Evolutionary conservation across 2,113 vertebrate genomes (phyloP).

Genomic region (Coptodon bakossiorum): DNA sequence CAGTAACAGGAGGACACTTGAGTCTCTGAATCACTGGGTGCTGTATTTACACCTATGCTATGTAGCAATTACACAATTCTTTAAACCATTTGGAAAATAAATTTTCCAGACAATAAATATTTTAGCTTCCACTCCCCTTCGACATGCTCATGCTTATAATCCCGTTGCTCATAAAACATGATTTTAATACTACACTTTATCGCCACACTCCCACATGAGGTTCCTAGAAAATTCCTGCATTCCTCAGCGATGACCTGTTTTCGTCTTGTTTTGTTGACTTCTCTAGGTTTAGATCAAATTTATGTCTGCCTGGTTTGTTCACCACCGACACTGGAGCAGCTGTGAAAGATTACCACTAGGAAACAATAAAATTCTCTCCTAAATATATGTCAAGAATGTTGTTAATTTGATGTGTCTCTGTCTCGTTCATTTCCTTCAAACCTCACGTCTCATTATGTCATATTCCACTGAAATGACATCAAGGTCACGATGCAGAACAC

Average conservation of each 20-base stretch:
- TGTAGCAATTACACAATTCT: background rate
- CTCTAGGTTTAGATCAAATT: background rate
- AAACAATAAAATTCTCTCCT: conserved; percentile 30
- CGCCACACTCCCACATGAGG: background rate
- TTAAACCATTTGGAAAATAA: conserved; percentile 15
- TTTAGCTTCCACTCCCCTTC: background rate
- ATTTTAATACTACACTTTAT: background rate
- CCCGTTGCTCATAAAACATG: background rate
- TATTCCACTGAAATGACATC: background rate
- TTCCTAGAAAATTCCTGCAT: background rate
- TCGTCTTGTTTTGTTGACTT: background rate
- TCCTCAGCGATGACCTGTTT: background rate
- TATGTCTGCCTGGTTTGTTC: background rate
- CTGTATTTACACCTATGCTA: background rate
- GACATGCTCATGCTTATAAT: background rate
- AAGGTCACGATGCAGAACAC: background rate
- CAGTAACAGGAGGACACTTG: background rate
- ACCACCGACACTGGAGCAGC: conserved; percentile 8
- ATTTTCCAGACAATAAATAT: conserved; percentile 1
- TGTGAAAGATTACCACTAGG: conserved; percentile 21
- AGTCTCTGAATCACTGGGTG: background rate
- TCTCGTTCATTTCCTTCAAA: background rate
- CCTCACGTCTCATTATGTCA: background rate
- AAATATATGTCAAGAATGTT: conserved; percentile 22
- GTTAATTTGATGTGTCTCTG: conserved; percentile 7